phyloP scores from a whole-genome alignment of 2,888 invertebrate species.

The Germaria angustata region DNA sequence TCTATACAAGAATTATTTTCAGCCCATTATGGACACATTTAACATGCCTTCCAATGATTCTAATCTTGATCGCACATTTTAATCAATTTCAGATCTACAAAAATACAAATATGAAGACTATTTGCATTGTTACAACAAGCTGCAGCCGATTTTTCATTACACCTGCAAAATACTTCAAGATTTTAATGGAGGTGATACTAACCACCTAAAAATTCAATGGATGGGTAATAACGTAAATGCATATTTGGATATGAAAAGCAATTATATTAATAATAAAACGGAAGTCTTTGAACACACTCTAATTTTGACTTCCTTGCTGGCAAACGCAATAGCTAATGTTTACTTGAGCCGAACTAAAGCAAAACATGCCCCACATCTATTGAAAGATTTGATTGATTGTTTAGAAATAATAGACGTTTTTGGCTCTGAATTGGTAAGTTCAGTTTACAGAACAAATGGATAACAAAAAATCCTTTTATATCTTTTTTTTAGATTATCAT shows the following conservation, averaged over 20 bases:
- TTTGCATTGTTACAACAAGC: constrained; percentile 39
- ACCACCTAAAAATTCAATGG: constrained; percentile 52
- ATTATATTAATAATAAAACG: neutral
- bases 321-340: constrained; percentile 73
- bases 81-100: constrained; percentile 48
- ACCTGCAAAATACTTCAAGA: neutral
- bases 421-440: constrained; percentile 78
- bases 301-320: constrained; percentile 72
- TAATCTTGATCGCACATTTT: too few species aligned
- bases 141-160: constrained; percentile 52
- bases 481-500: constrained; percentile 74
- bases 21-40: too few species aligned
- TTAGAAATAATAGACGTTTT: constrained; percentile 75
- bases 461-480: too few species aligned
- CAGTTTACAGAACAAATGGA: neutral
- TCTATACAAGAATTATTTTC: too few species aligned
- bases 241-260: constrained; percentile 7
- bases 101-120: constrained; percentile 59
- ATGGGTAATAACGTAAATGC: constrained; percentile 55
- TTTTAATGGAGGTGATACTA: neutral
- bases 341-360: constrained; percentile 67
- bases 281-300: constrained; percentile 69
- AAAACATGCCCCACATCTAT: constrained; percentile 77
- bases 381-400: constrained; percentile 80
- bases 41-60: too few species aligned